phyloP scores from a whole-genome alignment of 2,888 invertebrate genomes.

The Gasteruption jaculator region DNA sequence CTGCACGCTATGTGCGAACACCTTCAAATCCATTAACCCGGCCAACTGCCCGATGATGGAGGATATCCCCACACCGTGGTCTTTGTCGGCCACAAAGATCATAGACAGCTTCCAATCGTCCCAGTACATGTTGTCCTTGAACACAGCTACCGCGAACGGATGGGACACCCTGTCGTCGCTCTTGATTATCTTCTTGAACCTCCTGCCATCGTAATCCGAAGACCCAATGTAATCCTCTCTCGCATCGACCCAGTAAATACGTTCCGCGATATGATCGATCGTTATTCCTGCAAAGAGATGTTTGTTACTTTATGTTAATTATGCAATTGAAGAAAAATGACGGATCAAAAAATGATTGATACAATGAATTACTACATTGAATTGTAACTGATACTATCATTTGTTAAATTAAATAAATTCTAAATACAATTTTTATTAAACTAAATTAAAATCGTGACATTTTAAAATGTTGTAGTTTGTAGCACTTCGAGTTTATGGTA shows the following conservation, averaged over 20 bases:
- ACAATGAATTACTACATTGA: too few species aligned
- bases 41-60: conserved; percentile 61
- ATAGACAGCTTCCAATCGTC: conserved; percentile 82
- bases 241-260: conserved; percentile 87
- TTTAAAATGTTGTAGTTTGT: neutral
- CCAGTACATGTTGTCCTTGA: conserved; percentile 85
- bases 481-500: neutral
- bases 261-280: conserved; percentile 75
- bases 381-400: too few species aligned
- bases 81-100: conserved; percentile 77
- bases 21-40: conserved; percentile 80
- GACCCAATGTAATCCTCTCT: conserved; percentile 77
- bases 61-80: conserved; percentile 62
- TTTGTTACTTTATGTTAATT: neutral
- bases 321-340: neutral
- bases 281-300: conserved; percentile 56
- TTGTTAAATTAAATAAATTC: too few species aligned
- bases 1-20: conserved; percentile 72
- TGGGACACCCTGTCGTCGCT: conserved; percentile 68
- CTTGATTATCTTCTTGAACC: conserved; percentile 63
- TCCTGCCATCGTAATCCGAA: conserved; percentile 66
- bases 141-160: conserved; percentile 82
- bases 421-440: neutral
- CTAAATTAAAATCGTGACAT: neutral
- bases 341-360: neutral